Base-by-base conservation (phyloP, 2,888 invertebrate species). In the Cheilosia soror region DNA sequence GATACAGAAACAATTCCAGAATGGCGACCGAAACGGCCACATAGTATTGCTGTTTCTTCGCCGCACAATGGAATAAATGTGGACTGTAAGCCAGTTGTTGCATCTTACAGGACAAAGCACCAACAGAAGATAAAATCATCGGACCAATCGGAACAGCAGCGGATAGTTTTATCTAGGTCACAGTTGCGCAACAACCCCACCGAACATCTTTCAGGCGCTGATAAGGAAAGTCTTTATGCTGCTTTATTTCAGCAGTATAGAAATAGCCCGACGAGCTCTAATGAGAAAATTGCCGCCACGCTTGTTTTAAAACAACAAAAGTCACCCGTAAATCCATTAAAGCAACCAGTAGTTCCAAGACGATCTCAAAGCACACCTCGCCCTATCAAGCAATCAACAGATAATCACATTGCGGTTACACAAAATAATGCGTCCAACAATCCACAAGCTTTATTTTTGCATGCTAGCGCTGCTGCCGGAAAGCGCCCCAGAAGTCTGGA, bases 21-120 rank as follows among this genome's bases (percentile, higher is more conserved):
- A 33, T 71, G 76, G 60, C 69, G 77, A 29, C 81, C 81, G 29
- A 82, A 89, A 55, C 89, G 95, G 27, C 95, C 95, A 47, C 95
- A 94, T 90, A 95, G 95, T 89, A 94, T 95, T 88, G 95, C 95
- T 83, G 93, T 93, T 37, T 92, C 92, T 83, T 51, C 92, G 58
- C 65, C 87, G 7, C 78, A 72, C 6, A 83, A 78, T 27, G 77
- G 80, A 60, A 40, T 72, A 51, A 73, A 79, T 71, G 44, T 25
- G 33, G 78, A 79, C 27, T 58, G 47, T 31, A 79, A 75, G 13
- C 65, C 80, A 5, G 51, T 40, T 69, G 63, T 25, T 37, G 31
- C 58, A 20, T 9, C 47, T 29, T 71, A 53, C 15, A 58, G 55
- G 49, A 60, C 42, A 4, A 82, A 73, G 63, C 90, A 73, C 27